Base-by-base conservation (phyloP, 2,797 vertebrate genomes). In the Aulostomus chinensis region DNA sequence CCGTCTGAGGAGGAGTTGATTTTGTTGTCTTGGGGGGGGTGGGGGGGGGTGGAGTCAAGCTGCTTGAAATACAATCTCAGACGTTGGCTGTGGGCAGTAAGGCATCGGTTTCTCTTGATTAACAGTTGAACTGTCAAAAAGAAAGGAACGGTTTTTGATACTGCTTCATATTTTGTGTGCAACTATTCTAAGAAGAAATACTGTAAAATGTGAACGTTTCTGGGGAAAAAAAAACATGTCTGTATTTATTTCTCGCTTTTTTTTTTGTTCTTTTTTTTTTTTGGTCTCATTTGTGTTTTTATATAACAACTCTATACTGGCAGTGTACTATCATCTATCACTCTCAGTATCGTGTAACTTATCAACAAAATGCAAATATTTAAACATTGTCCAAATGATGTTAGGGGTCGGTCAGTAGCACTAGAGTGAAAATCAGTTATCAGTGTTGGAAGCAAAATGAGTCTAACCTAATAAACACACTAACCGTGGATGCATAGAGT, bases 381-480 rank as follows among this genome's bases (percentile, higher is more conserved):
- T 64, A 67, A 80, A 59, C 34, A 36, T 35, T 18, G 41, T 76
- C 40, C 11, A 45, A 43, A 57, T 64, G 24, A 41, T 57, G 29
- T 63, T 47, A 30, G 41, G 32, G 29, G 24, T 80, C 21, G 30
- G 29, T 79, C 24, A 59, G 43, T 50, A 76, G 59, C 72, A 66
- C 77, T 74, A 58, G 56, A 51, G 51, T 73, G 15, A 36, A 68
- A 58, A 25, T 73, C 30, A 45, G 41, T 78, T 35, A 65, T 61
- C 16, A 10, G 47, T 81, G 66, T 81, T 59, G 32, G 42, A 53
- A 10, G n/a, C 48, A 40, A 41, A 21, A 56, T 57, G 32, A 78
- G 83, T 73, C 62, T 56, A 54, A 68, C 34, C 30, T 60, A 88
- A 88, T 90, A 90, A 91, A 91, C 39, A 86, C 78, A 80, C 81